Evolutionary conservation across 2,888 invertebrate species (phyloP).

Genomic region (Pterostichus madidus): DNA sequence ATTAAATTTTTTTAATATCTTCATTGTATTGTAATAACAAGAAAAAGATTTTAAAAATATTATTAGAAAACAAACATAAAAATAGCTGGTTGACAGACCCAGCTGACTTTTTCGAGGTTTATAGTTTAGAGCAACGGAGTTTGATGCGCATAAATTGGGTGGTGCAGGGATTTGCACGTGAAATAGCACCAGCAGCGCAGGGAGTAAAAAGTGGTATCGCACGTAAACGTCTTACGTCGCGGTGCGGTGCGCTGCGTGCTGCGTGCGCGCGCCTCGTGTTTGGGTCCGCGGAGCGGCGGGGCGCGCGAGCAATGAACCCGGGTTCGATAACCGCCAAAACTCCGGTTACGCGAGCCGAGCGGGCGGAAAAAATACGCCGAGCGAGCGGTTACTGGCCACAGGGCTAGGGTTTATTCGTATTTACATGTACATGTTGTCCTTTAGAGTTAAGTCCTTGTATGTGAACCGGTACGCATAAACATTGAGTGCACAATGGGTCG

Average conservation of each 20-base stretch:
- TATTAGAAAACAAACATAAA: too few relatives aligned
- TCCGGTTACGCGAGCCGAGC: conserved; percentile 58
- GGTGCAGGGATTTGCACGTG: background rate
- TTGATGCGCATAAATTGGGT: background rate
- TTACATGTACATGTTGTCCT: too few relatives aligned
- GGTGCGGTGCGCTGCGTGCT: conserved; percentile 65
- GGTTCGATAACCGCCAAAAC: conserved; percentile 66
- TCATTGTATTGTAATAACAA: too few relatives aligned
- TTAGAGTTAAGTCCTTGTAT: too few relatives aligned
- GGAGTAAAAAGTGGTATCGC: conserved; percentile 45
- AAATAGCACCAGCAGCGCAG: background rate
- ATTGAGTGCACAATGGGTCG: background rate
- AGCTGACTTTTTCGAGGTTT: background rate
- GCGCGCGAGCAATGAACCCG: conserved; percentile 67
- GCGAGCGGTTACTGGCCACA: conserved; percentile 20
- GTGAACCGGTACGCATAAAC: background rate
- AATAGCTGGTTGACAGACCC: too few relatives aligned
- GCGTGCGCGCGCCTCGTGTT: conserved; percentile 64
- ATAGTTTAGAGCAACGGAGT: background rate
- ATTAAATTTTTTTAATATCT: too few relatives aligned
- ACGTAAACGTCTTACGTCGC: conserved; percentile 29
- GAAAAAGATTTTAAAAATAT: too few relatives aligned
- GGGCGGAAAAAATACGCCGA: conserved; percentile 58
- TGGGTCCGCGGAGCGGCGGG: conserved; percentile 64
- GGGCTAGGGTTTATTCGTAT: background rate